Evolutionary conservation across 2,797 vertebrate species (phyloP).

Genomic region (Scleropages formosus): DNA sequence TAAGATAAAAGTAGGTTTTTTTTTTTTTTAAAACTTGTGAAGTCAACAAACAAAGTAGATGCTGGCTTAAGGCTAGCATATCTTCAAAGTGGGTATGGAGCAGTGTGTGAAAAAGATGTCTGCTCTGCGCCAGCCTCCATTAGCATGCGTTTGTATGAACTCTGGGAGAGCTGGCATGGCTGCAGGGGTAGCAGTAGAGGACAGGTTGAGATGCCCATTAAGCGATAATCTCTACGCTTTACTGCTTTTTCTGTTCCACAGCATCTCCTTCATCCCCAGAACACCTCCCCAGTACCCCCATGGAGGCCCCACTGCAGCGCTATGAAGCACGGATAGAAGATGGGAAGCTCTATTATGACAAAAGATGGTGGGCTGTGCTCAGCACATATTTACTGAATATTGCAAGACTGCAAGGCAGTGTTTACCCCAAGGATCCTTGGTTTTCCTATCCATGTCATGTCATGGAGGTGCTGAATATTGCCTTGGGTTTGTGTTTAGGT

Average conservation of each 20-base stretch:
- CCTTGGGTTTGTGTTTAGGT: too few species aligned
- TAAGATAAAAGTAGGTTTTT: not conserved
- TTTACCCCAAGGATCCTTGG: too few species aligned
- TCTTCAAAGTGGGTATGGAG: conserved; percentile 11
- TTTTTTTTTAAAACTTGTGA: too few species aligned
- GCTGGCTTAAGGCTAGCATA: not conserved
- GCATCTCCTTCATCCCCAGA: conserved; percentile 92
- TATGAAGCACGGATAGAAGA: conserved; percentile 97
- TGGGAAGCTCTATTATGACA: conserved; percentile 97
- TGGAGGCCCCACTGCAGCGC: conserved; percentile 86
- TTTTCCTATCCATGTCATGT: too few species aligned
- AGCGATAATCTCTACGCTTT: not conserved
- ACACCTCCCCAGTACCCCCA: conserved; percentile 82
- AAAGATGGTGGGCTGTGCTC: conserved; percentile 81
- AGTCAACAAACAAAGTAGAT: not conserved
- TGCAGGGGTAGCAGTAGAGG: too few species aligned
- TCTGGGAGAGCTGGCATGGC: not conserved
- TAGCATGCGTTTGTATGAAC: not conserved
- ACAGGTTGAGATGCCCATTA: not conserved
- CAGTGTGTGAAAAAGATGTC: not conserved
- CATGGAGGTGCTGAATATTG: too few species aligned
- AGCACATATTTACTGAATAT: not conserved
- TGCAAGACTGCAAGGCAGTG: too few species aligned
- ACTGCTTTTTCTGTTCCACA: conserved; percentile 45
- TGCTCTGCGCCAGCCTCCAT: not conserved